phyloP scores from a whole-genome alignment of 2,888 invertebrate genomes.

The Tineola bisselliella region DNA sequence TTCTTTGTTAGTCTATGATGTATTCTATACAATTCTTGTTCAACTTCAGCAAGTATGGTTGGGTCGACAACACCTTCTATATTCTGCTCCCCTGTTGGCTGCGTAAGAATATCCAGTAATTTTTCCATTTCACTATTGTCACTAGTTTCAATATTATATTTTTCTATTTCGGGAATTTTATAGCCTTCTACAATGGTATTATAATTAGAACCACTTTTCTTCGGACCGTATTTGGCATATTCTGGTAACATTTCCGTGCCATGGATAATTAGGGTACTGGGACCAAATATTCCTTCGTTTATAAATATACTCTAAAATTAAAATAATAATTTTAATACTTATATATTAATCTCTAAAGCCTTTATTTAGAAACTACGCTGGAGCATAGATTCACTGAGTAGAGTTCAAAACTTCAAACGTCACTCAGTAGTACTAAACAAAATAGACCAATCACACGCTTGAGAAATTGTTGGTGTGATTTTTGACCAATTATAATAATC shows the following conservation, averaged over 20 bases:
- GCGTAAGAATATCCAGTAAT: background rate
- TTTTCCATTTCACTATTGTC: background rate
- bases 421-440: no score
- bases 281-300: constrained; percentile 42
- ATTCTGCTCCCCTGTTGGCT: background rate
- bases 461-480: no score
- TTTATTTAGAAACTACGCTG: no score
- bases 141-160: background rate
- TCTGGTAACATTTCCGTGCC: constrained; percentile 73
- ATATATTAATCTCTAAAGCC: no score
- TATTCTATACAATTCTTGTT: constrained; percentile 43
- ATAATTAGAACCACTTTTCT: constrained; percentile 63
- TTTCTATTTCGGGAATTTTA: background rate
- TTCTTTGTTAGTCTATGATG: constrained; percentile 31
- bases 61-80: constrained; percentile 23
- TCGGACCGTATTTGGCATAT: constrained; percentile 68
- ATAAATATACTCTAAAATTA: no score
- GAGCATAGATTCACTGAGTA: no score
- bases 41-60: constrained; percentile 34
- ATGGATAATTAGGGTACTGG: constrained; percentile 72
- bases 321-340: background rate
- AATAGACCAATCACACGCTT: no score
- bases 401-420: no score
- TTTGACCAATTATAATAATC: no score
- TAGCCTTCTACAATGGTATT: background rate